phyloP scores from a whole-genome alignment of 1,140 invertebrate species.

The Dreissena rostriformis region DNA sequence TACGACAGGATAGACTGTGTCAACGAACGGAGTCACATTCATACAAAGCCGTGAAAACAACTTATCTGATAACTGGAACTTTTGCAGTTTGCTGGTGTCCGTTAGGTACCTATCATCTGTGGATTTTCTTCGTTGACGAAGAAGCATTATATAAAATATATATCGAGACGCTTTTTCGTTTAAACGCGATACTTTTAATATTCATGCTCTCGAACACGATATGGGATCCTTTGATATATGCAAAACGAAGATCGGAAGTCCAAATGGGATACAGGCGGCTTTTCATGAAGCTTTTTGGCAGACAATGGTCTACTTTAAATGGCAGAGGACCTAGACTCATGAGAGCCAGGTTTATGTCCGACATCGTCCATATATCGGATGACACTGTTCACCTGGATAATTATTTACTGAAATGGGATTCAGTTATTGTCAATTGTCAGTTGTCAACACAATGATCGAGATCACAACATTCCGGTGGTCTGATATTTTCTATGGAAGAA shows the following conservation, averaged over 20 bases:
- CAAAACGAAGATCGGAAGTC: conserved; percentile 85
- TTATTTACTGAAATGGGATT: no score
- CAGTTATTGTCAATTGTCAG: no score
- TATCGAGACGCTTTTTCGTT: conserved; percentile 25
- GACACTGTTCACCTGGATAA: no score
- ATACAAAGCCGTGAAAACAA: conserved; percentile 86
- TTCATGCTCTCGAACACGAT: conserved; percentile 86
- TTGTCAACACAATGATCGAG: no score
- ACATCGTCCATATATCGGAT: no score
- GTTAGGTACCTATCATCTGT: conserved; percentile 80
- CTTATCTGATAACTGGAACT: conserved; percentile 86
- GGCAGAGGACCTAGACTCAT: no score
- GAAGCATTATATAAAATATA: not conserved
- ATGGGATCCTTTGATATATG: conserved; percentile 87
- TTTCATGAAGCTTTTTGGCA: no score
- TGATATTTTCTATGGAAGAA: no score
- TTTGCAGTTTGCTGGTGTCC: conserved; percentile 87
- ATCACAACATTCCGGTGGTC: no score
- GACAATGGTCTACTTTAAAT: no score
- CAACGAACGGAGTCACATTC: conserved; percentile 72
- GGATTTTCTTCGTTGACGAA: conserved; percentile 34
- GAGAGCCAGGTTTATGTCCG: no score
- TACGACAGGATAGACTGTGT: conserved; percentile 9
- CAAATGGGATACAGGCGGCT: conserved; percentile 59
- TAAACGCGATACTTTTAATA: conserved; percentile 64